These are phyloP conservation scores for Melipona bicolor DNA, from an alignment of 2,888 invertebrate genomes.

Conservation along the genomic window DNA sequence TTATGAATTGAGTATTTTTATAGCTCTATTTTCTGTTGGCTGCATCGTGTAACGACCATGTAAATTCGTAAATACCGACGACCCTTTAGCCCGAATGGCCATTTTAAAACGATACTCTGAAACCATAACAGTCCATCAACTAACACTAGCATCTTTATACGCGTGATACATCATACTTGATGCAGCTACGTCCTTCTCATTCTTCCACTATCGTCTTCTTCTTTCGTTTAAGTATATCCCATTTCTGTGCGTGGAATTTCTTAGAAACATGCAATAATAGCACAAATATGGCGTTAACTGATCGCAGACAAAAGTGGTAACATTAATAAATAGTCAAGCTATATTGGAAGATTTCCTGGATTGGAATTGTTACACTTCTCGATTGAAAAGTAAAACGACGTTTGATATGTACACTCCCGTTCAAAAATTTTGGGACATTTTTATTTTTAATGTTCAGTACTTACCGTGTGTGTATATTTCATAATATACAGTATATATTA, in stretches of 20 bases:
- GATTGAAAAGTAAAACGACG: neutral
- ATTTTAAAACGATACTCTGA: conserved; percentile 35
- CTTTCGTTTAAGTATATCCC: neutral
- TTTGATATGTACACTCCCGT: too few species aligned
- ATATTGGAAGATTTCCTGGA: neutral
- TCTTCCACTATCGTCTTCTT: neutral
- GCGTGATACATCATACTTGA: conserved; percentile 29
- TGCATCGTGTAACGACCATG: conserved; percentile 24
- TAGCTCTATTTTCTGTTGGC: conserved; percentile 12
- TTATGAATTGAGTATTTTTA: conserved; percentile 9
- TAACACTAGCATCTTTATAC: conserved; percentile 38
- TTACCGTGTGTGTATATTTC: too few species aligned
- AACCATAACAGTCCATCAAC: conserved; percentile 44
- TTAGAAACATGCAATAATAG: conserved; percentile 25
- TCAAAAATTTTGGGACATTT: too few species aligned
- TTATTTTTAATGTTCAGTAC: too few species aligned
- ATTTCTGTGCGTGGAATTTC: conserved; percentile 23
- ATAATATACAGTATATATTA: too few species aligned
- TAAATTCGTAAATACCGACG: conserved; percentile 40
- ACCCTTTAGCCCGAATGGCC: conserved; percentile 19
- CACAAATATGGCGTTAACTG: conserved; percentile 18
- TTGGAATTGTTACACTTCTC: neutral
- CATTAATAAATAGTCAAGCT: conserved; percentile 31
- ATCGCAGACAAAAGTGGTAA: conserved; percentile 1
- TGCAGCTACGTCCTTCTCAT: conserved; percentile 28